These are phyloP conservation scores for Galeopsomyia nigrocyanea DNA, from an alignment of 2,888 invertebrate genomes.

Conservation along the genomic window DNA sequence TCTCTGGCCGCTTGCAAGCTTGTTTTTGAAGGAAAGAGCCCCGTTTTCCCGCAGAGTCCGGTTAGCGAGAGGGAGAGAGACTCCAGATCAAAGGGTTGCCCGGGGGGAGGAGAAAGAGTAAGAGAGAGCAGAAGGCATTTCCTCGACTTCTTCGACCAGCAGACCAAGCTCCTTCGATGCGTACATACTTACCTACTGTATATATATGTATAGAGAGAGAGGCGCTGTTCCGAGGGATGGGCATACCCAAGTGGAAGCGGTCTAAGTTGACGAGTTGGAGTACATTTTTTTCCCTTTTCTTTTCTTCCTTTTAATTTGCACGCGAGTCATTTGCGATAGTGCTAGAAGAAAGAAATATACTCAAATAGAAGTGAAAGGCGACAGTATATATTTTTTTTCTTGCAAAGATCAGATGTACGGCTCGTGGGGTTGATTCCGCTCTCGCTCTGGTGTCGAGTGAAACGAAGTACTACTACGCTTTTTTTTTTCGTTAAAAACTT, in stretches of 20 bases:
- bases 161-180: slow-evolving; percentile 28
- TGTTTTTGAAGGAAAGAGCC: slow-evolving; percentile 46
- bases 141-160: slow-evolving; percentile 47
- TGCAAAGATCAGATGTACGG: slow-evolving; percentile 17
- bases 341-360: slow-evolving; percentile 17
- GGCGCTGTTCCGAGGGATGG: neutral
- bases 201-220: slow-evolving; percentile 6
- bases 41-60: slow-evolving; percentile 37
- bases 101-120: slow-evolving; percentile 21
- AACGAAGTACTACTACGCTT: slow-evolving; percentile 17
- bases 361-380: slow-evolving; percentile 38
- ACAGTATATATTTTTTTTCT: no score
- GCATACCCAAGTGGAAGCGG: neutral
- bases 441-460: slow-evolving; percentile 3
- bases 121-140: slow-evolving; percentile 48
- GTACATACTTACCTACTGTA: slow-evolving; percentile 20
- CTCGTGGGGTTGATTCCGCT: neutral
- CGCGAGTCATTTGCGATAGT: slow-evolving; percentile 25
- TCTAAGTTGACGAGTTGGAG: slow-evolving; percentile 23
- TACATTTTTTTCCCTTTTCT: neutral
- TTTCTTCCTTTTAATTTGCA: slow-evolving; percentile 37
- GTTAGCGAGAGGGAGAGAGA: slow-evolving; percentile 45
- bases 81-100: slow-evolving; percentile 53
- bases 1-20: slow-evolving; percentile 29
- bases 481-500: neutral